Percentiles rank a stretch among this genome's conserved stretches.
These are phyloP conservation scores for Pangasianodon hypophthalmus DNA, from an alignment of 2,113 vertebrate genomes.

Conservation along the genomic window DNA sequence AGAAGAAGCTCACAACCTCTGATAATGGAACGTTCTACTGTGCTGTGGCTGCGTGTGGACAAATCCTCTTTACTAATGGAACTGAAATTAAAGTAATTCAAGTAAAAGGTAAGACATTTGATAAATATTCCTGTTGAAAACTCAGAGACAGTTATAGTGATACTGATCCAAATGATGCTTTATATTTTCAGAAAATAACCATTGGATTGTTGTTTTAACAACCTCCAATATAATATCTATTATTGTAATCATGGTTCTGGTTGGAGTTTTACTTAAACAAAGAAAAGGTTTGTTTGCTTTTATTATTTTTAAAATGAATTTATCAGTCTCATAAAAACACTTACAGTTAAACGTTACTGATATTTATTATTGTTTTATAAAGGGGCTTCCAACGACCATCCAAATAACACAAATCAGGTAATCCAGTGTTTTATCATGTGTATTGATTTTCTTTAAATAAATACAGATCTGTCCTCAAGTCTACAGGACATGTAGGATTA, in stretches of 20 bases:
- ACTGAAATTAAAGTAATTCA: background rate
- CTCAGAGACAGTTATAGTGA: too few relatives aligned
- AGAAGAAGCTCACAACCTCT: slow-evolving; percentile 16
- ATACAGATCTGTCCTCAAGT: background rate
- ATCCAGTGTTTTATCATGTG: background rate
- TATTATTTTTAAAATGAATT: too few relatives aligned
- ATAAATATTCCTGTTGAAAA: too few relatives aligned
- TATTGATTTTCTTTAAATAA: background rate
- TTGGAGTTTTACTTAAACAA: too few relatives aligned
- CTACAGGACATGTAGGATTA: background rate
- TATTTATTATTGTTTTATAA: slow-evolving; percentile 1
- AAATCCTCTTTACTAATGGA: slow-evolving; percentile 13
- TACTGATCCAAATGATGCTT: too few relatives aligned
- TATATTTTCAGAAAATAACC: too few relatives aligned
- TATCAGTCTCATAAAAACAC: background rate
- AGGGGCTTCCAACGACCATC: background rate
- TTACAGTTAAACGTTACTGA: background rate
- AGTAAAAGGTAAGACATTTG: background rate
- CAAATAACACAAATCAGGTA: background rate
- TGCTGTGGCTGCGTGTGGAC: slow-evolving; percentile 31
- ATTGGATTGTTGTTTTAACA: too few relatives aligned
- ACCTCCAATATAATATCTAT: too few relatives aligned
- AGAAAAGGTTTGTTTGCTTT: too few relatives aligned
- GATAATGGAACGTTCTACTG: slow-evolving; percentile 18
- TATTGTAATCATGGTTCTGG: too few relatives aligned